Percentiles rank a stretch among this genome's conserved stretches.
These are phyloP conservation scores for Megalops atlanticus DNA, from an alignment of 2,113 vertebrate species.

Conservation along the genomic window DNA sequence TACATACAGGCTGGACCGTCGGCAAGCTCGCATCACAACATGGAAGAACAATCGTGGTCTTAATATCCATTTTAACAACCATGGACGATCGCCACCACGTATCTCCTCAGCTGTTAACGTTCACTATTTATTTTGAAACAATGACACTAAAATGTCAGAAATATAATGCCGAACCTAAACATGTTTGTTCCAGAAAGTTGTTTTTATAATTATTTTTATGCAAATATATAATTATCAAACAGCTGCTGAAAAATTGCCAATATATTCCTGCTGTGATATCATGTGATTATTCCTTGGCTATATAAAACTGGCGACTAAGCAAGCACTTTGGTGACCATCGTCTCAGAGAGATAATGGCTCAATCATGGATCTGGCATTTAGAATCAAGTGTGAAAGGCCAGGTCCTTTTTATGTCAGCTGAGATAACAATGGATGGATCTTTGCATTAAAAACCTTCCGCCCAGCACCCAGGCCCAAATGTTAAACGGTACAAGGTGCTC, in stretches of 20 bases:
- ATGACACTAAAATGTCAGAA: no score
- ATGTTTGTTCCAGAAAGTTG: background rate
- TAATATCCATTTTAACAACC: no score
- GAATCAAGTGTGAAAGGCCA: background rate
- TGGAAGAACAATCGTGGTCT: no score
- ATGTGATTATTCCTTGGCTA: background rate
- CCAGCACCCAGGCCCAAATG: no score
- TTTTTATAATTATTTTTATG: slow-evolving; percentile 41
- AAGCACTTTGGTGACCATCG: background rate
- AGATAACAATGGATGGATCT: background rate
- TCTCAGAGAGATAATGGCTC: background rate
- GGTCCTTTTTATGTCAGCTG: background rate
- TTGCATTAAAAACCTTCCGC: no score
- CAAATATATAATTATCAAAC: slow-evolving; percentile 46
- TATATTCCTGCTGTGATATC: slow-evolving; percentile 43
- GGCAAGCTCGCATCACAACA: no score
- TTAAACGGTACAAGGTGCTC: no score
- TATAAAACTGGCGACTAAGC: background rate
- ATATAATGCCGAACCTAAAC: background rate
- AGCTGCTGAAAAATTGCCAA: slow-evolving; percentile 52
- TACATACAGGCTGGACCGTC: no score
- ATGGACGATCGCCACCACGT: no score
- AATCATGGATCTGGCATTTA: background rate
- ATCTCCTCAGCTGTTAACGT: no score
- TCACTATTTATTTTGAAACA: no score